These are phyloP conservation scores for Protonemura montana DNA, from an alignment of 2,888 invertebrate genomes.

Conservation along the genomic window DNA sequence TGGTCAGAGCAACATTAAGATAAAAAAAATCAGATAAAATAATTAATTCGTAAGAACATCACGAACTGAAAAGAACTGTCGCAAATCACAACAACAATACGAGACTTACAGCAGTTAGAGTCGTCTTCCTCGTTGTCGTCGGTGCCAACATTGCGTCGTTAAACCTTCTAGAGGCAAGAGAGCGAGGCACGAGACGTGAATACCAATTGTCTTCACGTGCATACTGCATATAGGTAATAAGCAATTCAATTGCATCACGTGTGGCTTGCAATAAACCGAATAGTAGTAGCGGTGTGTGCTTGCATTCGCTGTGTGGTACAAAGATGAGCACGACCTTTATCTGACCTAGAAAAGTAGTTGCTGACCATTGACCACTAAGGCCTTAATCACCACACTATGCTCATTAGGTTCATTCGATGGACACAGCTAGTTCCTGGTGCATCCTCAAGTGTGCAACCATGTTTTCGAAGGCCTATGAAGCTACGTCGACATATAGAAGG, in stretches of 20 bases:
- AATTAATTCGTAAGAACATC: not conserved
- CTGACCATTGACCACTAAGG: not conserved
- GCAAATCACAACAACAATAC: not conserved
- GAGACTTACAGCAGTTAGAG: not conserved
- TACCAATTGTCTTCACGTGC: not conserved
- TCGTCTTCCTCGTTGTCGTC: not conserved
- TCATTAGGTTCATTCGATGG: not conserved
- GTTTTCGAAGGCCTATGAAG: no score
- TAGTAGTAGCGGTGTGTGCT: not conserved
- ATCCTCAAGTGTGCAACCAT: not conserved
- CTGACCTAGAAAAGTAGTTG: not conserved
- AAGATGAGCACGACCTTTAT: constrained; percentile 2
- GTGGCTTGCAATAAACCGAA: not conserved
- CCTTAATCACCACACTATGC: not conserved
- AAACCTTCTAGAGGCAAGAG: not conserved
- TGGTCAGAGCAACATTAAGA: not conserved
- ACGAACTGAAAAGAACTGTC: not conserved
- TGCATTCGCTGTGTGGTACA: not conserved
- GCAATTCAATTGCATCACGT: not conserved
- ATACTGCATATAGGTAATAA: not conserved
- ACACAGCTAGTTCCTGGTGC: not conserved
- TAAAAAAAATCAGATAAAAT: not conserved
- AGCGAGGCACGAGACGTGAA: not conserved
- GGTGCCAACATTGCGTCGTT: not conserved
- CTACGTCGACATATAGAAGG: no score